Base-by-base conservation (phyloP, 2,888 invertebrate species). In the Drosophila sordidapex region DNA sequence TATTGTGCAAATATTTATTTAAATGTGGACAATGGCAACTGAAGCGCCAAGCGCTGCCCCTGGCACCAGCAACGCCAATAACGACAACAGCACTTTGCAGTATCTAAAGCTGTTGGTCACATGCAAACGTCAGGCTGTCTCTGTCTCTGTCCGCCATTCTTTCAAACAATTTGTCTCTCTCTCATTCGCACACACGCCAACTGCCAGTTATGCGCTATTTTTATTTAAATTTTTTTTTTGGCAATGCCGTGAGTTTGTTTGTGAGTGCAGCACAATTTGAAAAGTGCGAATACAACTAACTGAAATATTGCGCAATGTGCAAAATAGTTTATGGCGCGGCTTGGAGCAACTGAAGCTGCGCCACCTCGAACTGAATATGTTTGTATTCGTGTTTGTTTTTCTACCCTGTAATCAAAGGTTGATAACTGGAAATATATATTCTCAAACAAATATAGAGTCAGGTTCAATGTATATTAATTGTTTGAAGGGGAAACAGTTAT, bases 231-330 rank as follows among this genome's bases (percentile, higher is more conserved):
- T 5, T 40, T 15, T 38, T 84, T 84, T 79, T 73, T 59, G 65
- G 60, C 38, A 57, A 40, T 70, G 76, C 70, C 63, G 31, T 66
- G 54, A 61, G 31, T 70, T 49, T 75, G 66, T 70, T 64, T 74
- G 43, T 54, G 73, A 64, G 73, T 61, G 70, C 76, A 71, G 66
- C 72, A 82, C 87, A 87, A 89, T 89, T 89, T 74, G 85, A 80
- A 89, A 89, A 87, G 77, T 89, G 84, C 87, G 82, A 84, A 75
- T 74, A 69, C 70, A 79, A 70, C 87, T 74, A 76, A 81, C 84
- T 87, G 87, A 84, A 84, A 84, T 84, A 84, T 89, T 83, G 84
- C 84, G 87, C 87, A 87, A 82, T 78, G 89, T 85, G 86, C 83
- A 87, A 85, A 85, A 86, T 86, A 81, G 88, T 86, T 86, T 86